A percentile compares a stretch with the other conserved stretches of the same genome.
These are phyloP conservation scores for Drosophila monieri DNA, from an alignment of 2,888 invertebrate genomes.

Conservation along the genomic window DNA sequence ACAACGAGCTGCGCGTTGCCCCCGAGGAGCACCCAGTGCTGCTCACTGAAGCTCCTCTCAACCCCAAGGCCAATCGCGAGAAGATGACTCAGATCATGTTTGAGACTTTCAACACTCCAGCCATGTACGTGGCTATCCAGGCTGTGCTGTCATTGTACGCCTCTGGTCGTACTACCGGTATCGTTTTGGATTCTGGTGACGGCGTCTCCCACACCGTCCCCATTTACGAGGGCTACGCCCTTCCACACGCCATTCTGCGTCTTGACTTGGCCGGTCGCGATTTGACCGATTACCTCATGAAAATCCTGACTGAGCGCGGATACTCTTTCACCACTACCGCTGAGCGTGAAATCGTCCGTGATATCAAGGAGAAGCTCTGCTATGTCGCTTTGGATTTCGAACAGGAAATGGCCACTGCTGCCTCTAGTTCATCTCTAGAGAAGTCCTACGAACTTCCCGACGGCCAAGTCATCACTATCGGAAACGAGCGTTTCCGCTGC, in stretches of 20 bases:
- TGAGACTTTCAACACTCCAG: constrained; percentile 96
- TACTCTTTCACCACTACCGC: constrained; percentile 96
- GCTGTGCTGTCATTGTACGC: constrained; percentile 97
- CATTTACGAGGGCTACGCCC: constrained; percentile 97
- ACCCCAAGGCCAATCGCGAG: constrained; percentile 94
- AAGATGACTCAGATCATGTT: constrained; percentile 98
- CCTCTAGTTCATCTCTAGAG: constrained; percentile 95
- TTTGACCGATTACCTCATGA: constrained; percentile 96
- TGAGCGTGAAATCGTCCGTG: constrained; percentile 96
- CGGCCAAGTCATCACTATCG: constrained; percentile 96
- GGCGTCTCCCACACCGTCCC: constrained; percentile 98
- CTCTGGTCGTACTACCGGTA: constrained; percentile 98
- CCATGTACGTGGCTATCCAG: constrained; percentile 97
- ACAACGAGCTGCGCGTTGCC: constrained; percentile 98
- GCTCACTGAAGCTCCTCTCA: constrained; percentile 94
- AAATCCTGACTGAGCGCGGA: constrained; percentile 95
- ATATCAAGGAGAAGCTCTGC: constrained; percentile 97
- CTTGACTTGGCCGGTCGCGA: constrained; percentile 96
- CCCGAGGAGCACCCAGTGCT: constrained; percentile 96
- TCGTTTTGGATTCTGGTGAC: constrained; percentile 97
- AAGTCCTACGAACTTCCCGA: constrained; percentile 96
- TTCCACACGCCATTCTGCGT: constrained; percentile 96
- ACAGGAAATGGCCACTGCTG: constrained; percentile 97
- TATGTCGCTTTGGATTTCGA: constrained; percentile 96
- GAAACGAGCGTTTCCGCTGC: constrained; percentile 97